Evolutionary conservation across 1,140 invertebrate genomes (phyloP), one percentile per base, ranked within the genome.

Genomic region (Penaeus indicus): DNA sequence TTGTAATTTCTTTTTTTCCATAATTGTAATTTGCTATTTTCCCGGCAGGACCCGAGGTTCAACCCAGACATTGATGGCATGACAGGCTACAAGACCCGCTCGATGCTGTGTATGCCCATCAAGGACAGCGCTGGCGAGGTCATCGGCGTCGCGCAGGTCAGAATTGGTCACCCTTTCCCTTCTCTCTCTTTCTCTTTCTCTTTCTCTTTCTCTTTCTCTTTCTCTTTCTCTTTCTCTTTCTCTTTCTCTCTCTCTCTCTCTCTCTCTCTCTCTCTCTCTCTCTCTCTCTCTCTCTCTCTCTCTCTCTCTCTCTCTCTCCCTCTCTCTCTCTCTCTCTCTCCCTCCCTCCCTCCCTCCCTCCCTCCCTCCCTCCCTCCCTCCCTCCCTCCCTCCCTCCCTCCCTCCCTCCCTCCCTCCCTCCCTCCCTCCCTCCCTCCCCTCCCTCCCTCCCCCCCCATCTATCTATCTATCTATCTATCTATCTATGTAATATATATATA

Each of bases 101-200:
- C 97, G 62, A 95, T 99, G 82, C 94, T 99, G 25, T 98, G 97
- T 92, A 98, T 98, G 97, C 97, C 98, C 32, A 98, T 99, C 92
- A 98, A 98, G 93, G 97, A 99, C 93, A 96, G 95, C 92, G 96
- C 96, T 90, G 97, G 97, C n/a, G 96, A 98, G 93, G 97, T 99
- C 84, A 96, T 99, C 88, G 98, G 98, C 0, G 97, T 99, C 27
- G 97, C 98, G 27, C 98, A 99, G 94, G 95, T 95, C 92, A 92
- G 91, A 88, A 72, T 18, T 0, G 16, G 11, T 19, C 32, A 22
- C 21, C 32, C 25, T 32, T 32, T 25, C 21, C 32, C 38, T 32
- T 25, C 11, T 1, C 32, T 25, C 22, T 32, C 21, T 79, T 10
- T 32, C 8, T 27, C 11, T 79, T 32, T 47, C 10, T 79, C 21